A percentile compares a stretch with the other conserved stretches of the same genome.
Evolutionary conservation across 2,888 invertebrate species (phyloP).

Genomic region (Bombylius discolor): DNA sequence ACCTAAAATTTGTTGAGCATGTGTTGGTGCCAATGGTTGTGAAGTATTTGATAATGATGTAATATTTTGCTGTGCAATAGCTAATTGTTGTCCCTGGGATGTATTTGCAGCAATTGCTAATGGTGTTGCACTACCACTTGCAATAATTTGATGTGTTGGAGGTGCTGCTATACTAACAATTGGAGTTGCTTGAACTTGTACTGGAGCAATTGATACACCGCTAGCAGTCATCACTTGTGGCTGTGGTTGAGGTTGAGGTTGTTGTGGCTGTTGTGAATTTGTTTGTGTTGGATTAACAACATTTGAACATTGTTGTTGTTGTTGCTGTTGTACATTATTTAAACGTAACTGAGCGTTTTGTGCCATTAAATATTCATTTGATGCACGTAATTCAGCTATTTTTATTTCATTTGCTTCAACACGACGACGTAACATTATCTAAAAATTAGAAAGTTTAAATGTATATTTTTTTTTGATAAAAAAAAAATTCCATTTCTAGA

Average conservation of each 20-base stretch:
- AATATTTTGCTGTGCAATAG: constrained; percentile 19
- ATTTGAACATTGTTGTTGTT: constrained; percentile 35
- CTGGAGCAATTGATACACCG: constrained; percentile 37
- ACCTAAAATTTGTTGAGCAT: constrained; percentile 20
- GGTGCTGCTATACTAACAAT: constrained; percentile 47
- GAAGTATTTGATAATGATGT: constrained; percentile 17
- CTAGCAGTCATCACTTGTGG: constrained; percentile 41
- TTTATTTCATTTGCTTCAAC: constrained; percentile 22
- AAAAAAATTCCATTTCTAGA: not conserved
- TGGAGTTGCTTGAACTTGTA: constrained; percentile 40
- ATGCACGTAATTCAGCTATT: constrained; percentile 54
- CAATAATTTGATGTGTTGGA: constrained; percentile 19
- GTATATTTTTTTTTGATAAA: not conserved
- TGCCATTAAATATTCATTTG: constrained; percentile 64
- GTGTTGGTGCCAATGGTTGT: constrained; percentile 15
- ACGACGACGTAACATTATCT: constrained; percentile 18
- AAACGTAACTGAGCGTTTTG: constrained; percentile 61
- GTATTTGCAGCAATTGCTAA: constrained; percentile 20
- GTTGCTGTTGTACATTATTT: constrained; percentile 38
- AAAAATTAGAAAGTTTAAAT: not conserved
- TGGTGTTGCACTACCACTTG: constrained; percentile 15
- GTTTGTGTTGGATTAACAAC: constrained; percentile 47
- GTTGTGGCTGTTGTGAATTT: constrained; percentile 38
- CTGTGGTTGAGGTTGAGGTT: constrained; percentile 37
- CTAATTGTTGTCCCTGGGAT: constrained; percentile 18